phyloP scores from a whole-genome alignment of 2,888 invertebrate species.

The Brachynemurus nebulosus region DNA sequence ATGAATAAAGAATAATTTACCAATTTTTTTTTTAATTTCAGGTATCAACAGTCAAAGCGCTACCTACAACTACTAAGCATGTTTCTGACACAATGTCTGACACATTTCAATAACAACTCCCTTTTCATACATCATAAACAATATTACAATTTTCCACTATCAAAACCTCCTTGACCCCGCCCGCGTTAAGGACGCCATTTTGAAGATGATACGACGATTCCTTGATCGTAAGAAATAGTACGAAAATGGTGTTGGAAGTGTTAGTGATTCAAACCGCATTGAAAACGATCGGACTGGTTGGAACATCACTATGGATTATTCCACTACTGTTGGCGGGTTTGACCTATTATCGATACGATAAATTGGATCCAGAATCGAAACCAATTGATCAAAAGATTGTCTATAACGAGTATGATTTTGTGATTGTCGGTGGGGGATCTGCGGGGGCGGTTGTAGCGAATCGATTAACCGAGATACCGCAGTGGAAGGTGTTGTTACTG shows the following conservation, averaged over 20 bases:
- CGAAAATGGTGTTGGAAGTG: conserved; percentile 56
- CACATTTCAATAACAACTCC: too few species aligned
- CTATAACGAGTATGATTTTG: conserved; percentile 66
- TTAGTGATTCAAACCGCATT: conserved; percentile 63
- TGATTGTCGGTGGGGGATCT: conserved; percentile 75
- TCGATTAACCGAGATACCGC: conserved; percentile 58
- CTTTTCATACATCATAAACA: too few species aligned
- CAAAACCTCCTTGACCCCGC: too few species aligned
- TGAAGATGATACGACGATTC: too few species aligned
- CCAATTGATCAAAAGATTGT: conserved; percentile 54
- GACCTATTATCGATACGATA: conserved; percentile 67
- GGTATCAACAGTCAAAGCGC: neutral
- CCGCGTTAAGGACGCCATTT: too few species aligned
- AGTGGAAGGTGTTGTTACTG: conserved; percentile 64
- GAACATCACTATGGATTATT: conserved; percentile 72
- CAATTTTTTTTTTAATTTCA: neutral
- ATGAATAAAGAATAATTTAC: neutral
- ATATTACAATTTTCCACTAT: too few species aligned
- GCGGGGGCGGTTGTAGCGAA: conserved; percentile 82
- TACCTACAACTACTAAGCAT: neutral
- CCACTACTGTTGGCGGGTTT: conserved; percentile 70
- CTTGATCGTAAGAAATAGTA: too few species aligned
- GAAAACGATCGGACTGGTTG: conserved; percentile 59
- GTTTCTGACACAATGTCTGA: neutral
- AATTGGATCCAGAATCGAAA: conserved; percentile 65